Evolutionary conservation across 2,888 invertebrate genomes (phyloP).

Genomic region (Scrobipalpa atriplicella): DNA sequence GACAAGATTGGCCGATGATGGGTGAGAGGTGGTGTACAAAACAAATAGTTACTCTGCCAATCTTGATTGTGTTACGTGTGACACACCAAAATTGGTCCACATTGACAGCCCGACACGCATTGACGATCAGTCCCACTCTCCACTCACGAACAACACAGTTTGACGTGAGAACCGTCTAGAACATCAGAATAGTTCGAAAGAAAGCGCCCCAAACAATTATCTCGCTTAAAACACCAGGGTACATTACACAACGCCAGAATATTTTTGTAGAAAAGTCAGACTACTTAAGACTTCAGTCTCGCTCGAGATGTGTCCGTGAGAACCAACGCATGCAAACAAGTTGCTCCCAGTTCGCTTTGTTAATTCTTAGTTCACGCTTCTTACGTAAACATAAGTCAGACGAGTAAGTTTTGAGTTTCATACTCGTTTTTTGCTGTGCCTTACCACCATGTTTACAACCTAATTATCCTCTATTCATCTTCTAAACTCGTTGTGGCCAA

Average conservation of each 20-base stretch:
- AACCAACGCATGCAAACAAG: constrained; percentile 62
- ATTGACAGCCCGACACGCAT: constrained; percentile 45
- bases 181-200: constrained; percentile 40
- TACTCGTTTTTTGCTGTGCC: constrained; percentile 19
- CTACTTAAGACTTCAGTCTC: constrained; percentile 42
- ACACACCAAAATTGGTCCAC: constrained; percentile 40
- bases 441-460: constrained; percentile 10
- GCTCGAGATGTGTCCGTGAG: constrained; percentile 63
- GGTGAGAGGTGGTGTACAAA: constrained; percentile 36
- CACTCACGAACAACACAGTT: constrained; percentile 48
- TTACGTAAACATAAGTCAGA: constrained; percentile 70
- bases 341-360: constrained; percentile 56
- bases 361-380: constrained; percentile 66
- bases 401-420: constrained; percentile 32
- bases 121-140: constrained; percentile 50
- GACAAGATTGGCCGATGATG: constrained; percentile 16
- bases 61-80: constrained; percentile 44
- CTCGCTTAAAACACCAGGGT: constrained; percentile 38
- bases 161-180: constrained; percentile 43
- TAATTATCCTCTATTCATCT: constrained; percentile 20
- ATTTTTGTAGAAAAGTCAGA: constrained; percentile 60
- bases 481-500: background rate
- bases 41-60: constrained; percentile 39
- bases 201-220: constrained; percentile 46
- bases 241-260: constrained; percentile 52